Conservation (phyloP, 1,140 invertebrate species). For the Ceratosolen fusciceps region DNA sequence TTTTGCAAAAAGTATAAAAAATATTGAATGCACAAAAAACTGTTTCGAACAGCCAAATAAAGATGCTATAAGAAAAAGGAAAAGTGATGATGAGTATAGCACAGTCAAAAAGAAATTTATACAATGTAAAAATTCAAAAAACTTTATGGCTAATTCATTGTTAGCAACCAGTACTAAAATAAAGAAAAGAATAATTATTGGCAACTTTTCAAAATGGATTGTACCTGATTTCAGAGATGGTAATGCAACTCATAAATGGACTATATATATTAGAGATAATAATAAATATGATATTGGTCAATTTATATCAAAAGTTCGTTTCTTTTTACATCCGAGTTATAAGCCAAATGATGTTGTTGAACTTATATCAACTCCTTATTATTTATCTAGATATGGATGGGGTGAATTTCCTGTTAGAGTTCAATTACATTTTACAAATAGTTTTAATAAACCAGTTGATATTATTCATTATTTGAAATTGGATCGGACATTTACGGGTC, state of each 20-base stretch:
- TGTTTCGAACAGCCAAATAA: slow-evolving; percentile 15
- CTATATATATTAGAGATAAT: slow-evolving; percentile 85
- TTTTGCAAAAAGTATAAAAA: slow-evolving; percentile 29
- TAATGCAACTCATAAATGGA: slow-evolving; percentile 90
- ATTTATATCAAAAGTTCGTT: slow-evolving; percentile 82
- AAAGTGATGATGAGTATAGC: slow-evolving; percentile 8
- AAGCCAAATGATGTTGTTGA: slow-evolving; percentile 89
- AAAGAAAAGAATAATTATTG: slow-evolving; percentile 75
- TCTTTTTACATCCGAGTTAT: slow-evolving; percentile 89
- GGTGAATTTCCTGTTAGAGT: slow-evolving; percentile 90
- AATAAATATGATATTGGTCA: slow-evolving; percentile 76
- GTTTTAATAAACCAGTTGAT: slow-evolving; percentile 83
- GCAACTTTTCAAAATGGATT: slow-evolving; percentile 90
- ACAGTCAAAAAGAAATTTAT: slow-evolving; percentile 29
- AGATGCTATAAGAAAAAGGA: slow-evolving; percentile 27
- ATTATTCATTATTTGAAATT: slow-evolving; percentile 87
- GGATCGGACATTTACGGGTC: slow-evolving; percentile 87
- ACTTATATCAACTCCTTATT: slow-evolving; percentile 83
- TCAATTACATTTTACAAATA: slow-evolving; percentile 84
- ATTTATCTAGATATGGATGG: slow-evolving; percentile 88
- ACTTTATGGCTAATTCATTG: slow-evolving; percentile 51
- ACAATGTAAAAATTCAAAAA: slow-evolving; percentile 58
- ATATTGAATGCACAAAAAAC: slow-evolving; percentile 13
- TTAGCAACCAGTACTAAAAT: slow-evolving; percentile 61
- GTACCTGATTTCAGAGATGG: slow-evolving; percentile 76